A percentile compares a stretch with the other conserved stretches of the same genome.
phyloP scores from a whole-genome alignment of 2,888 invertebrate genomes.

The Calameuta filiformis region DNA sequence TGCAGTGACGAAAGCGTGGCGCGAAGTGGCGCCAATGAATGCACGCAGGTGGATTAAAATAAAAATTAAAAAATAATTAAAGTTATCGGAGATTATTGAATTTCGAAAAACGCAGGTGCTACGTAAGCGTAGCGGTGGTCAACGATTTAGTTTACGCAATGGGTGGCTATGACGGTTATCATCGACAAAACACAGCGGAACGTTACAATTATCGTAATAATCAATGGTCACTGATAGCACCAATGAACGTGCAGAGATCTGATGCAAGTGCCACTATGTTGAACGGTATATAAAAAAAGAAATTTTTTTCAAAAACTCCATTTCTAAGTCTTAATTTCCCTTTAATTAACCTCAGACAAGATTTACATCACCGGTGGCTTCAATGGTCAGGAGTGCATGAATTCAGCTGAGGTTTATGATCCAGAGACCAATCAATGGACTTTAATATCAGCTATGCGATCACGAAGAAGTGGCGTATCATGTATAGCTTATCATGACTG shows the following conservation, averaged over 20 bases:
- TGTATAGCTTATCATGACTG: conserved; percentile 87
- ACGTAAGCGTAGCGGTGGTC: conserved; percentile 85
- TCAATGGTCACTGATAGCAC: conserved; percentile 88
- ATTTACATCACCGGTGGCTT: conserved; percentile 90
- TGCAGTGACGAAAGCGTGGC: conserved; percentile 86
- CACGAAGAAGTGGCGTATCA: conserved; percentile 89
- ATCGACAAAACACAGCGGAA: conserved; percentile 88
- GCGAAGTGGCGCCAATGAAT: conserved; percentile 89
- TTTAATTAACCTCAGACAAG: conserved; percentile 69
- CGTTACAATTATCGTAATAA: conserved; percentile 85
- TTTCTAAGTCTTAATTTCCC: background rate
- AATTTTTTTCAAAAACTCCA: background rate
- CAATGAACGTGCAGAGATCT: conserved; percentile 90
- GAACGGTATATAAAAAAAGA: conserved; percentile 69
- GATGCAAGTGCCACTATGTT: conserved; percentile 92
- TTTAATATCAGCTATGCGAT: conserved; percentile 84
- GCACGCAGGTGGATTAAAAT: conserved; percentile 69
- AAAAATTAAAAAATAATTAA: background rate
- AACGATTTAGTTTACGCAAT: conserved; percentile 85
- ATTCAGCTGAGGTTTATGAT: conserved; percentile 84
- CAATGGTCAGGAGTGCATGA: conserved; percentile 91
- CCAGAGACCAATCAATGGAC: conserved; percentile 86
- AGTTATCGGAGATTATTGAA: background rate
- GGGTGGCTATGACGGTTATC: conserved; percentile 89
- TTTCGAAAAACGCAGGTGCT: conserved; percentile 71